Conservation (phyloP, 2,888 invertebrate genomes). For the Eupithecia exiguata region DNA sequence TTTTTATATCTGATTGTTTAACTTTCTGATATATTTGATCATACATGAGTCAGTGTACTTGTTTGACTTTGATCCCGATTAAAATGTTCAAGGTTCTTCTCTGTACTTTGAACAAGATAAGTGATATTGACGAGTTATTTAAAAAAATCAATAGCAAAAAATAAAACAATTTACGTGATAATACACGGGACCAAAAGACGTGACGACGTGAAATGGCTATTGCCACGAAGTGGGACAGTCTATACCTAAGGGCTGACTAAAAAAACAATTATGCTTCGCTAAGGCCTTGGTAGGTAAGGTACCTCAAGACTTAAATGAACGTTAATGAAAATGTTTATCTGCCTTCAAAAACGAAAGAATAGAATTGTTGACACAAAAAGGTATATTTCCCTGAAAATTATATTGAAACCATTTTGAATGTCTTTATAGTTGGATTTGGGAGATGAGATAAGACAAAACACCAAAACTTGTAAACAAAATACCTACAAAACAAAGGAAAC, state of each 20-base stretch:
- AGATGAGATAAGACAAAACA: neutral
- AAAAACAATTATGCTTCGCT: too few species aligned
- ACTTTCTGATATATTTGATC: neutral
- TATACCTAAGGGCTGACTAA: too few species aligned
- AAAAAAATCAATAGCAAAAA: neutral
- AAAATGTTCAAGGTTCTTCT: neutral
- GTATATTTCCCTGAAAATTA: too few species aligned
- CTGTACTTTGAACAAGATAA: neutral
- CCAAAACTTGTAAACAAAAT: neutral
- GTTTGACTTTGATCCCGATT: neutral
- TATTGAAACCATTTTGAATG: neutral
- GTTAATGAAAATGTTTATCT: too few species aligned
- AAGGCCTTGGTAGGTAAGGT: too few species aligned
- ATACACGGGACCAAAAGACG: neutral
- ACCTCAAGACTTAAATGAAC: neutral
- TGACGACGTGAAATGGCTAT: neutral
- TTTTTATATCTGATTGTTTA: neutral
- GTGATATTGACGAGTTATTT: neutral
- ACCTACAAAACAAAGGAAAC: constrained; percentile 17
- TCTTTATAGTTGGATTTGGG: neutral
- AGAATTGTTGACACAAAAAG: neutral
- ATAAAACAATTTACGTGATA: neutral
- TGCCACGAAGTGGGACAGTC: too few species aligned
- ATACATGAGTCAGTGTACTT: neutral
- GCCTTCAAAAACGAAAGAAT: neutral